phyloP scores from a whole-genome alignment of 2,113 vertebrate genomes.

The Nibea coibor region DNA sequence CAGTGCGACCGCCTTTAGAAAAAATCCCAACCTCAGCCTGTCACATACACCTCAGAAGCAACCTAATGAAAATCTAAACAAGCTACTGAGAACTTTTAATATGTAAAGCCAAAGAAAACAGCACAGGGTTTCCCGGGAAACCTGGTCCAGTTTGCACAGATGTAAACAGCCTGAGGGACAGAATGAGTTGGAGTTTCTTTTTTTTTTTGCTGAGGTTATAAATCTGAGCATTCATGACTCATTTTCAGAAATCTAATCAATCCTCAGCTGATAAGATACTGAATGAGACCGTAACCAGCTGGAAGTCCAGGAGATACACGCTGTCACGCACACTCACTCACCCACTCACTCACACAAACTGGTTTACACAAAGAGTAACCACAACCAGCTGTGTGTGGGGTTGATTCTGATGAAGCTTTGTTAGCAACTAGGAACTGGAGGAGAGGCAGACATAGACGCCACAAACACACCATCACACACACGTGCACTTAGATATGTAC shows the following conservation, averaged over 20 bases:
- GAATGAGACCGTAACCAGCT: slow-evolving; percentile 65
- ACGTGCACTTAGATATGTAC: background rate
- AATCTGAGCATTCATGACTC: slow-evolving; percentile 65
- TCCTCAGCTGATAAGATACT: slow-evolving; percentile 65
- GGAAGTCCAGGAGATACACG: slow-evolving; percentile 29
- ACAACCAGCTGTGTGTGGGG: slow-evolving; percentile 66
- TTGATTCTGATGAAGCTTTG: slow-evolving; percentile 52
- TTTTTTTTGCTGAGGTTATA: slow-evolving; percentile 1
- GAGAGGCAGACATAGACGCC: slow-evolving; percentile 41
- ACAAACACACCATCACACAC: slow-evolving; percentile 25
- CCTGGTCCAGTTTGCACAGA: slow-evolving; percentile 39
- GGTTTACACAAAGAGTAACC: slow-evolving; percentile 33
- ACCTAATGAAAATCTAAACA: slow-evolving; percentile 52
- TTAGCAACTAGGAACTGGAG: slow-evolving; percentile 45
- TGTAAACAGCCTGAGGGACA: slow-evolving; percentile 46
- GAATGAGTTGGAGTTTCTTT: slow-evolving; percentile 6
- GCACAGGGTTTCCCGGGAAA: slow-evolving; percentile 38
- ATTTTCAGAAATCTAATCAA: slow-evolving; percentile 61
- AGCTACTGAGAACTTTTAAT: slow-evolving; percentile 39
- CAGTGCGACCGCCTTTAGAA: too few relatives aligned
- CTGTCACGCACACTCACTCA: slow-evolving; percentile 26
- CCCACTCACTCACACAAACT: slow-evolving; percentile 31
- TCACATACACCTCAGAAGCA: slow-evolving; percentile 38
- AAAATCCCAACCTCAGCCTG: slow-evolving; percentile 19
- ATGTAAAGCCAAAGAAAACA: slow-evolving; percentile 55